These are phyloP conservation scores for Drosophila yooni DNA, from an alignment of 2,888 invertebrate species.

Conservation along the genomic window DNA sequence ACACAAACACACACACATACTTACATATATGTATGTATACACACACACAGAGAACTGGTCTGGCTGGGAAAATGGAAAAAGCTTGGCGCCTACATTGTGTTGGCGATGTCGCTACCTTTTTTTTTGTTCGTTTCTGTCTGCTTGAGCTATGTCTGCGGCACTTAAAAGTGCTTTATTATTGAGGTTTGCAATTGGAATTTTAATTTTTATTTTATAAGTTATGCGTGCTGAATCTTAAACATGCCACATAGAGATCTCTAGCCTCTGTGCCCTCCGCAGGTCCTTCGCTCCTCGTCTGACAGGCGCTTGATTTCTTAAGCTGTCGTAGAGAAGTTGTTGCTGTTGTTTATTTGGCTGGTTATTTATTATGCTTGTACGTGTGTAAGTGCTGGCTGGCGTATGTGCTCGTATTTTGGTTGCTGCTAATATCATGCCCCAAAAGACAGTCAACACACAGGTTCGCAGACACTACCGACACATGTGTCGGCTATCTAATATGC, in stretches of 20 bases:
- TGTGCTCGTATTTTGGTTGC: constrained; percentile 39
- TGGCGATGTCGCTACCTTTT: constrained; percentile 23
- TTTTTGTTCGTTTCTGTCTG: constrained; percentile 12
- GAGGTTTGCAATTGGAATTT: constrained; percentile 76
- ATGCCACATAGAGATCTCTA: constrained; percentile 51
- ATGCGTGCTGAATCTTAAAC: constrained; percentile 74
- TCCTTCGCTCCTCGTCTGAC: constrained; percentile 10
- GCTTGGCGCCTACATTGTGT: constrained; percentile 34
- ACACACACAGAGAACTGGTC: constrained; percentile 15
- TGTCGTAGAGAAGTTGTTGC: constrained; percentile 29
- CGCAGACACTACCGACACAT: constrained; percentile 17
- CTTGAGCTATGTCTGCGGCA: constrained; percentile 40
- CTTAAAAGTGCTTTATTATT: constrained; percentile 77
- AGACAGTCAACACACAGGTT: constrained; percentile 33
- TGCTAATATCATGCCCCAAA: constrained; percentile 64
- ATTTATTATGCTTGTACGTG: constrained; percentile 75
- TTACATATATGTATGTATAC: constrained; percentile 1
- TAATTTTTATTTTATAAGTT: constrained; percentile 79
- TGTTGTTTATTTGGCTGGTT: constrained; percentile 44
- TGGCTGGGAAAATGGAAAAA: constrained; percentile 28
- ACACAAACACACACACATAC: constrained; percentile 14
- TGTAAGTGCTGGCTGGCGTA: constrained; percentile 24
- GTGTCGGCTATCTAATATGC: constrained; percentile 74
- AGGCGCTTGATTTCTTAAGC: constrained; percentile 49
- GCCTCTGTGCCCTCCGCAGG: not conserved